A percentile compares a stretch with the other conserved stretches of the same genome.
Evolutionary conservation across 2,888 invertebrate genomes (phyloP).

Genomic region (Heterodera filipjevi): DNA sequence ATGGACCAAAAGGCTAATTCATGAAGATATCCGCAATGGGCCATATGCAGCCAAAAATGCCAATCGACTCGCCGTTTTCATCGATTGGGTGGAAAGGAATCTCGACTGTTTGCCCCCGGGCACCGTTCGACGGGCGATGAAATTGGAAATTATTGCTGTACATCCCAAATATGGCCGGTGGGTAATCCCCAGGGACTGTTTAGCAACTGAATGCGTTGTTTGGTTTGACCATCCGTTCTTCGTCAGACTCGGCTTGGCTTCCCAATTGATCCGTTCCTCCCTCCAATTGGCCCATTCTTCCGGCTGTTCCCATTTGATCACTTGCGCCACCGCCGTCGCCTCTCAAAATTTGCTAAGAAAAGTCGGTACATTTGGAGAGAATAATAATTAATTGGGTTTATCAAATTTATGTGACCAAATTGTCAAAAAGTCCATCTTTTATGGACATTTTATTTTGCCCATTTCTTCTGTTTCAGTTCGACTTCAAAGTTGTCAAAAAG

Average conservation of each 20-base stretch:
- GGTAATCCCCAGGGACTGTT: too few relatives aligned
- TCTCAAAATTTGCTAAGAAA: slow-evolving; percentile 36
- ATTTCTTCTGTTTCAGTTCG: not conserved
- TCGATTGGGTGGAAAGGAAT: slow-evolving; percentile 30
- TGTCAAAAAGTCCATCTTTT: not conserved
- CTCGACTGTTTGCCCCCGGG: not conserved
- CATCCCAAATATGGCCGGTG: slow-evolving; percentile 14
- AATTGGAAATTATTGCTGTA: slow-evolving; percentile 23
- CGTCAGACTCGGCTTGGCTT: slow-evolving; percentile 16
- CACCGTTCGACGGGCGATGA: slow-evolving; percentile 4
- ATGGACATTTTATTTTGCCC: not conserved
- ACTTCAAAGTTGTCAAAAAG: slow-evolving; percentile 26
- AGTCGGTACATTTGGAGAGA: too few relatives aligned
- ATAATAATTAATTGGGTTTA: too few relatives aligned
- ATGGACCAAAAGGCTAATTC: not conserved
- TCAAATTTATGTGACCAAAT: too few relatives aligned
- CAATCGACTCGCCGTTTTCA: slow-evolving; percentile 35
- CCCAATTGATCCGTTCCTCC: slow-evolving; percentile 2
- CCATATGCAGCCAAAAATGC: slow-evolving; percentile 32
- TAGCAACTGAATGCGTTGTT: too few relatives aligned
- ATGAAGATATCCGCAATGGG: slow-evolving; percentile 30
- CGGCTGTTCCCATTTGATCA: slow-evolving; percentile 27
- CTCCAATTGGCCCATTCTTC: slow-evolving; percentile 5
- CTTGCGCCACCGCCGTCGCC: slow-evolving; percentile 35
- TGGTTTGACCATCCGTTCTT: not conserved